Evolutionary conservation across 1,140 invertebrate genomes (phyloP), one percentile per base, ranked within the genome.

Genomic region (Drosophila fuyamai): DNA sequence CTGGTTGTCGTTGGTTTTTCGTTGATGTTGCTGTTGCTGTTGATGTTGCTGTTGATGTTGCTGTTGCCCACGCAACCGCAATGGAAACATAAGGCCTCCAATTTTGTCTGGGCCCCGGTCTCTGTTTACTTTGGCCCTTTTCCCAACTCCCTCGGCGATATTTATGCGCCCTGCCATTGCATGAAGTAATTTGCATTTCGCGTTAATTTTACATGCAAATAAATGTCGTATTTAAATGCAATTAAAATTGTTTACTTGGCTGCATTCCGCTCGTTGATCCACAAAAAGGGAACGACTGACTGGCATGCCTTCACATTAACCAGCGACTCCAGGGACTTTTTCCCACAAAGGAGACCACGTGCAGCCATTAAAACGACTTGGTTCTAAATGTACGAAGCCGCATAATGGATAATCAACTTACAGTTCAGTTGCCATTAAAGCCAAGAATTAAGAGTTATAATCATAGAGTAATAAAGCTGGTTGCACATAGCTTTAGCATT

Each of bases 151-250:
- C 43, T 36, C 6, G 61, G 46, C 53, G 44, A 56, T 68, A 81
- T 84, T 88, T 66, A 66, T 78, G 62, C 53, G 44, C 59, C 56
- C 50, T 66, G 55, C 47, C 50, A 51, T 51, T 63, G 68, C 77
- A 51, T 73, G 79, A 78, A 91, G 89, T 76, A 76, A 90, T 90
- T 91, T 91, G 79, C 81, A 78, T 74, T 74, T 75, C 80, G 66
- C 88, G 84, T 91, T 91, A 91, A 91, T 91, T 91, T 91, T 83
- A 91, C 81, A 91, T 79, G 84, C 81, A 91, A 91, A 91, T 91
- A 91, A 91, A 91, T 91, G 89, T 91, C 76, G 89, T 89, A 91
- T 91, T 91, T 91, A 91, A 91, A 91, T 91, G 89, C 89, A 91
- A 91, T 91, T 91, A 91, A 91, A 91, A 91, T 68, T 89, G 89